Conservation (phyloP, 2,113 vertebrate species). For the Perognathus longimembris region DNA sequence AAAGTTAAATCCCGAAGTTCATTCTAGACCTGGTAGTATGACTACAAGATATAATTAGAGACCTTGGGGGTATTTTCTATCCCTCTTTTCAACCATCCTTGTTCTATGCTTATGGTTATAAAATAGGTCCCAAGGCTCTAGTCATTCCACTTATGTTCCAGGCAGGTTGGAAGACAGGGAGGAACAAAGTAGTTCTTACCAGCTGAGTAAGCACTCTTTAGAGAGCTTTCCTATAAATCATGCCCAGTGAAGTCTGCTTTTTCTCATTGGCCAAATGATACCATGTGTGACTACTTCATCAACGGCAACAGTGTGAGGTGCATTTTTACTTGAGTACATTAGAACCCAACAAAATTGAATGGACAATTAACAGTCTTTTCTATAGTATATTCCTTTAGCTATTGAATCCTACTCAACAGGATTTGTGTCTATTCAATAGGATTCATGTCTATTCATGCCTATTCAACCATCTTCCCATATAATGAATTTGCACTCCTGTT, state of each 20-base stretch:
- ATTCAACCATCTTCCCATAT: background rate
- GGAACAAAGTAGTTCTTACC: slow-evolving; percentile 43
- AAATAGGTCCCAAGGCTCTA: background rate
- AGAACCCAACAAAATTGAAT: background rate
- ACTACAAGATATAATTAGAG: slow-evolving; percentile 21
- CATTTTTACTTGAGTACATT: slow-evolving; percentile 44
- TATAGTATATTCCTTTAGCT: background rate
- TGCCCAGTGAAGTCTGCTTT: slow-evolving; percentile 51
- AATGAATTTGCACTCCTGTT: background rate
- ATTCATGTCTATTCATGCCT: background rate
- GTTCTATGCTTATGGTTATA: background rate
- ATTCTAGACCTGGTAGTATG: background rate
- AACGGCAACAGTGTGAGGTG: slow-evolving; percentile 1
- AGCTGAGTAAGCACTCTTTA: slow-evolving; percentile 33
- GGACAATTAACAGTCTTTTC: slow-evolving; percentile 17
- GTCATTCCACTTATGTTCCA: background rate
- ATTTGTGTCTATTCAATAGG: too few species aligned
- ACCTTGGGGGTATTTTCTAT: background rate
- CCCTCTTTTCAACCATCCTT: background rate
- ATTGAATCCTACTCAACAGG: background rate
- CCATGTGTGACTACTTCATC: background rate
- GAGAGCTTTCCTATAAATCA: slow-evolving; percentile 32
- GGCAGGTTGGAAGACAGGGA: background rate
- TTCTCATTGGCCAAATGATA: slow-evolving; percentile 34
- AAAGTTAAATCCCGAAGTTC: slow-evolving; percentile 48